These are phyloP conservation scores for Psix sp. DNA, from an alignment of 1,140 invertebrate genomes.

Conservation along the genomic window DNA sequence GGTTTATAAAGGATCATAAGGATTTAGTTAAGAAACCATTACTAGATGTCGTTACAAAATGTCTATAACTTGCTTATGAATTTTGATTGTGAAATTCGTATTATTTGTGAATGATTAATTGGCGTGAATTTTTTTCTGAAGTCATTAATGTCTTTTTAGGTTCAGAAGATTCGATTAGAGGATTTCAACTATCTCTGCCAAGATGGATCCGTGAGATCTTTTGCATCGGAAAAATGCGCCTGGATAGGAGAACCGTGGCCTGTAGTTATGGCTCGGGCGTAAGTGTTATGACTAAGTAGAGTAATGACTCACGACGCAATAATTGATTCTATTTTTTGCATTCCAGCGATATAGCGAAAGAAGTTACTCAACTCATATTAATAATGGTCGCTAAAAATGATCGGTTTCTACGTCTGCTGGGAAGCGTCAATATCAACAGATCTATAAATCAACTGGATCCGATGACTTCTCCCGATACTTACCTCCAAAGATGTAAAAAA, in stretches of 20 bases:
- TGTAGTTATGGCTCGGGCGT: conserved; percentile 50
- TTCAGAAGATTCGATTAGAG: conserved; percentile 29
- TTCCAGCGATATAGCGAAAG: conserved; percentile 78
- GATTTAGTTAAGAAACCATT: no score
- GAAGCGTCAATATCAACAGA: conserved; percentile 72
- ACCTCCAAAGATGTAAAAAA: conserved; percentile 74
- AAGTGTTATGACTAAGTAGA: no score
- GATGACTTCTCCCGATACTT: conserved; percentile 79
- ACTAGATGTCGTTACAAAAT: no score
- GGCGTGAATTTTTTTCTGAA: not conserved
- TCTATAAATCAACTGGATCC: conserved; percentile 77
- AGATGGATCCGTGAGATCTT: conserved; percentile 83
- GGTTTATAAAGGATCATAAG: no score
- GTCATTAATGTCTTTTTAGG: conserved; percentile 22
- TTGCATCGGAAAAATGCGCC: conserved; percentile 81
- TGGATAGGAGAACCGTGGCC: conserved; percentile 88
- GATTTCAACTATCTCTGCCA: conserved; percentile 87
- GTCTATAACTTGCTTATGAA: no score
- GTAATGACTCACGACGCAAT: conserved; percentile 7
- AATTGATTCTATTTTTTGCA: conserved; percentile 14
- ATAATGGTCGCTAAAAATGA: conserved; percentile 10
- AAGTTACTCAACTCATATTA: conserved; percentile 71
- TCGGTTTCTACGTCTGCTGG: conserved; percentile 74
- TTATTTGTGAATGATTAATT: no score
- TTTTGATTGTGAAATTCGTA: no score